Base-by-base conservation (phyloP, 2,797 vertebrate genomes). In the Loris lydekkerianus region DNA sequence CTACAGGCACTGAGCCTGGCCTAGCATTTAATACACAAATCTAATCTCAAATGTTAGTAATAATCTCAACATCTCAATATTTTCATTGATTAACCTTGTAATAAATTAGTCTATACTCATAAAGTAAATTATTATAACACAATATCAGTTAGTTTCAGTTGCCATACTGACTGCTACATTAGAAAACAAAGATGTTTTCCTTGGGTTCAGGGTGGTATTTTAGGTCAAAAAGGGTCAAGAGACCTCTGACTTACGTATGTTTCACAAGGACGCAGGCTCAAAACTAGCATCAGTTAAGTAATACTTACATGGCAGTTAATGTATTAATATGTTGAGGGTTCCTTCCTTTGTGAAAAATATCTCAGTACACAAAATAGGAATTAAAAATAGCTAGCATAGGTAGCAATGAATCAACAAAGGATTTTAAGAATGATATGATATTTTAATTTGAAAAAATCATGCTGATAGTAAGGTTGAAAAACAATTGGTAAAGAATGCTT, bases 1-100 rank as follows among this genome's bases (percentile, higher is more conserved):
- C 49, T 53, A 53, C 14, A 4, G 49, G 49, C 14, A 17, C 14
- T 53, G 49, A 53, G 49, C 49, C 49, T 40, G 90, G 17, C 61
- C 40, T 83, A 69, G 70, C 86, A 61, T 92, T 89, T 83, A 56
- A 90, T 72, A 78, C 8, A 65, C 11, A 83, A 63, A n/a, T 25
- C 46, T 75, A 29, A 88, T 88, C 95, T 93, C 18, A 92, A 92
- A 84, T 40, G 81, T 91, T 85, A 53, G 60, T 65, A 46, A n/a
- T 25, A 58, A 53, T 73, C 7, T 78, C 49, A 58, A 11, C 87
- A 77, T 60, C 27, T 90, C 67, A 70, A 0, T 76, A 10, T 63
- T 80, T 8, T 85, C 31, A 20, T 65, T 27, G 61, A 91, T 17
- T 89, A n/a, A 46, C 21, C 14, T 91, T 65, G 40, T 82, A 72